phyloP scores from a whole-genome alignment of 2,888 invertebrate genomes.

The Embidobia sp. region DNA sequence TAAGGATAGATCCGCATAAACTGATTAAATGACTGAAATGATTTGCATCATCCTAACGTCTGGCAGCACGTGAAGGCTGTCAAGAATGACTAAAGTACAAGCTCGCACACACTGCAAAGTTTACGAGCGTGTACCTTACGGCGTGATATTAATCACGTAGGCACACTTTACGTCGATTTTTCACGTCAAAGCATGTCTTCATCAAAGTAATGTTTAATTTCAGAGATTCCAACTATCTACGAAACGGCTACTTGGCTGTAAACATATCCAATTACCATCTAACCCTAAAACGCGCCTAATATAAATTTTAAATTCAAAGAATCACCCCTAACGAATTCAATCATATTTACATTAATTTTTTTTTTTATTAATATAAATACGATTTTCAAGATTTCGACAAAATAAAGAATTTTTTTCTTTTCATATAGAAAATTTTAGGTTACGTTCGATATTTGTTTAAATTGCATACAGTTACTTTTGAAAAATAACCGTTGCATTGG shows the following conservation, averaged over 20 bases:
- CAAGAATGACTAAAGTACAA: conserved; percentile 39
- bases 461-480: no score
- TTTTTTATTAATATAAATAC: no score
- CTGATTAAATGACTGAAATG: conserved; percentile 68
- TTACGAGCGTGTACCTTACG: background rate
- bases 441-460: no score
- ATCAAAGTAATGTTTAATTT: background rate
- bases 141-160: conserved; percentile 62
- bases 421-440: background rate
- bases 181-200: background rate
- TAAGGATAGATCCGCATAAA: no score
- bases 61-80: conserved; percentile 44
- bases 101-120: background rate
- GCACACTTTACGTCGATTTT: conserved; percentile 14
- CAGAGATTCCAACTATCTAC: no score
- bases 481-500: no score
- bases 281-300: no score
- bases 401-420: background rate
- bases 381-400: no score
- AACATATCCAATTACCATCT: no score
- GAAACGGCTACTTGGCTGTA: no score
- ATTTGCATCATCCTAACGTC: conserved; percentile 68
- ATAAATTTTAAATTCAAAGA: no score
- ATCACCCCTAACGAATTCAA: background rate
- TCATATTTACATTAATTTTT: background rate